Percentiles rank a stretch among this genome's conserved stretches.
Conservation (phyloP, 2,888 invertebrate species). For the Sphinx pinastri region DNA sequence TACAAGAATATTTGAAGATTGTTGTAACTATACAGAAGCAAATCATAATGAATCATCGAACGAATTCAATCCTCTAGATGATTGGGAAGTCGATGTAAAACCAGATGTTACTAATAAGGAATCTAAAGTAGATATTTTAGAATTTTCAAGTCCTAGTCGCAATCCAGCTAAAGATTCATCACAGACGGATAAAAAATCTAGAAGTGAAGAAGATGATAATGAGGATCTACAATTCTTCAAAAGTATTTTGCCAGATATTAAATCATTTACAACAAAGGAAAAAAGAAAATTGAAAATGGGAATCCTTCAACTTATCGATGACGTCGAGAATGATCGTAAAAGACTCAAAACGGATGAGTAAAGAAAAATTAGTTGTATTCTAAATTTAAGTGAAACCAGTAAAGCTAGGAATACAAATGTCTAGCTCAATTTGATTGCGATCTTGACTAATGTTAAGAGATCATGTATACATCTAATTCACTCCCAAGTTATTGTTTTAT, state of each 20-base stretch:
- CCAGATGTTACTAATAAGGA: constrained; percentile 35
- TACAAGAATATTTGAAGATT: constrained; percentile 32
- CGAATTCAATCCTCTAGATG: constrained; percentile 38
- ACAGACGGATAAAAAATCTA: constrained; percentile 32
- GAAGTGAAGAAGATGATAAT: constrained; percentile 44
- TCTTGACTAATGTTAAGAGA: constrained; percentile 1
- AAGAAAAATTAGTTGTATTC: not conserved
- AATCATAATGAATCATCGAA: constrained; percentile 36
- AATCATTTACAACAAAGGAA: constrained; percentile 72
- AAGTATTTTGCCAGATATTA: constrained; percentile 80
- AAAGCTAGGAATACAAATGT: not conserved
- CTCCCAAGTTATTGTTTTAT: not conserved
- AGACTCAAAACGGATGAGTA: constrained; percentile 14
- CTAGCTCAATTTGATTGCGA: not conserved
- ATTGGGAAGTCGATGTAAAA: constrained; percentile 42
- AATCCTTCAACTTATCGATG: constrained; percentile 76
- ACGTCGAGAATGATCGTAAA: constrained; percentile 53
- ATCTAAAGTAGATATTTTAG: constrained; percentile 25
- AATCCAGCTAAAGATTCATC: not conserved
- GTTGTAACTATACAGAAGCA: constrained; percentile 32
- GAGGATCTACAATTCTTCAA: constrained; percentile 76
- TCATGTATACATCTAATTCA: not conserved
- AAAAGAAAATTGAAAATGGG: constrained; percentile 81
- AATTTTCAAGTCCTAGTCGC: constrained; percentile 25
- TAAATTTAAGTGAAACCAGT: not conserved